phyloP scores from a whole-genome alignment of 1,140 invertebrate genomes.

The Trialeurodes vaporariorum region DNA sequence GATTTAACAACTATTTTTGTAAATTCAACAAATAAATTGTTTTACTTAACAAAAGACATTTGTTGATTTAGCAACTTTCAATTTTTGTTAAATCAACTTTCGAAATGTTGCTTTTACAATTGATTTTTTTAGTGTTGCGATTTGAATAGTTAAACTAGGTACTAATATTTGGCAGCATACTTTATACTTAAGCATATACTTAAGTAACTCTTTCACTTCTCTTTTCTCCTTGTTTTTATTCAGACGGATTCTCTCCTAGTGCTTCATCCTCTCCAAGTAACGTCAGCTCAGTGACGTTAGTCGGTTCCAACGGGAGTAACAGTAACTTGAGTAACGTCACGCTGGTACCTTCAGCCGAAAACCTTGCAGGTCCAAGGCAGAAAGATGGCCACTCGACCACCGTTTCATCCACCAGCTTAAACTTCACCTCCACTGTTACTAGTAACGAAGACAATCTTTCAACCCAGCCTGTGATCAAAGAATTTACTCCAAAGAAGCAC shows the following conservation, averaged over 20 bases:
- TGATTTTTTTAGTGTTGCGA: too few species aligned
- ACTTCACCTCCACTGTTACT: neutral
- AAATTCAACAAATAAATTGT: too few species aligned
- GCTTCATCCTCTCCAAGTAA: slow-evolving; percentile 57
- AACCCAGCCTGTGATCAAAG: neutral
- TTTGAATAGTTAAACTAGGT: neutral
- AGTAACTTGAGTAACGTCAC: slow-evolving; percentile 7
- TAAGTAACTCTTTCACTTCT: too few species aligned
- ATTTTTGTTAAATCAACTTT: too few species aligned
- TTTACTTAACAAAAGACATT: too few species aligned
- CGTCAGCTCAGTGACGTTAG: slow-evolving; percentile 12
- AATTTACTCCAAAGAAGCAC: neutral
- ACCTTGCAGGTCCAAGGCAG: neutral
- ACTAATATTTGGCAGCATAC: too few species aligned
- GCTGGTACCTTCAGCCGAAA: slow-evolving; percentile 7
- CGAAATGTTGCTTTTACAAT: too few species aligned
- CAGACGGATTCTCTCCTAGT: slow-evolving; percentile 35
- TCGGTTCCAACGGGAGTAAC: neutral
- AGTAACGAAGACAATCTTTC: neutral
- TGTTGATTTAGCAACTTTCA: too few species aligned
- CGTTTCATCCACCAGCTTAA: neutral
- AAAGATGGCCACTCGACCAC: neutral
- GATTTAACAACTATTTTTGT: too few species aligned
- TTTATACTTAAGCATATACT: too few species aligned
- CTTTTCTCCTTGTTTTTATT: slow-evolving; percentile 17